Conservation (phyloP, 2,797 vertebrate species). For the Cuculus canorus region DNA sequence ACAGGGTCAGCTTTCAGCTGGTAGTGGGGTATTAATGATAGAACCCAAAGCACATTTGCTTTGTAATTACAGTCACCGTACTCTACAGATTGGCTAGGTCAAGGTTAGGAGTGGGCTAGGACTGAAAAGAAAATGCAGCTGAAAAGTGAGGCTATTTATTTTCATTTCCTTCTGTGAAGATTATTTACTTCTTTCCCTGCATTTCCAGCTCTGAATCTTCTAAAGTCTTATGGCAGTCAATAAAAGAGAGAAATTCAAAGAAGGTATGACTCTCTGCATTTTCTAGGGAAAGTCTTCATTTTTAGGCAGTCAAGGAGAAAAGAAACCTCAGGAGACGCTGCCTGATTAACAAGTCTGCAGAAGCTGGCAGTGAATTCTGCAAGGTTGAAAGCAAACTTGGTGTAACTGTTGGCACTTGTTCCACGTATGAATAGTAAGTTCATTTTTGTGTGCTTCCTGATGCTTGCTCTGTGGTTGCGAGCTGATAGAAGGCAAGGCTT, state of each 20-base stretch:
- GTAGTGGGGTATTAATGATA: background rate
- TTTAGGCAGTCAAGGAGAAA: background rate
- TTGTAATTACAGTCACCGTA: background rate
- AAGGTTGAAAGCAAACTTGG: conserved; percentile 29
- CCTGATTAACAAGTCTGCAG: background rate
- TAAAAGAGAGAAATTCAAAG: background rate
- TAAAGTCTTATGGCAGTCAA: background rate
- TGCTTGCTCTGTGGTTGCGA: conserved; percentile 19
- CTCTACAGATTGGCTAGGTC: background rate
- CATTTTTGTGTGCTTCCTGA: conserved; percentile 62
- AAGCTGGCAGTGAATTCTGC: background rate
- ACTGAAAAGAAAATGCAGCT: background rate
- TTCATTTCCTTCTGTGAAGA: background rate
- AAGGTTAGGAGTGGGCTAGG: background rate
- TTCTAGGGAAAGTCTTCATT: background rate
- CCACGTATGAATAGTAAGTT: conserved; percentile 35
- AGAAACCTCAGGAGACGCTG: background rate
- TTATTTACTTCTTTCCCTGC: background rate
- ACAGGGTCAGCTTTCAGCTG: background rate
- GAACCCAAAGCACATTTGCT: background rate
- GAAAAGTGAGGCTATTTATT: background rate
- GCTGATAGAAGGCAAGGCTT: conserved; percentile 46
- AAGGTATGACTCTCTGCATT: background rate
- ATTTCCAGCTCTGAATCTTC: background rate
- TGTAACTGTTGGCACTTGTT: conserved; percentile 39